Evolutionary conservation across 2,888 invertebrate species (phyloP), one percentile per base, ranked within the genome.

Genomic region (Osmoderma eremita): DNA sequence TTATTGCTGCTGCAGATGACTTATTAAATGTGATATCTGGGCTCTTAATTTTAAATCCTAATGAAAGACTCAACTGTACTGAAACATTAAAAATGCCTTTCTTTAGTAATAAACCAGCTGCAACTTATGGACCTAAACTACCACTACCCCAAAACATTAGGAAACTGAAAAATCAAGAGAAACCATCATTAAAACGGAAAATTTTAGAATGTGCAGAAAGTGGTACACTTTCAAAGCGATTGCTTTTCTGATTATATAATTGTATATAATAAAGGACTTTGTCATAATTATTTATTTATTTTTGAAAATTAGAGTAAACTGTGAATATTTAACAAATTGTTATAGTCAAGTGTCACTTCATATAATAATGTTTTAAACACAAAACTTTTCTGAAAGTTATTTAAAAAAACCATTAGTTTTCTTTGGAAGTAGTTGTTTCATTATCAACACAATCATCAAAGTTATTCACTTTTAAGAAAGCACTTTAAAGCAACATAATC

Each of bases 1-100:
- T 99, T 81, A 95, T 95, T 49, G 98, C 98, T 1, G 98, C 97
- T 1, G 88, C 91, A 0, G 94, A 97, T 80, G 98, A 98, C 84
- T 85, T 98, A 39, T 83, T 99, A 24, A 88, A 91, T 70, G 84
- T 99, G 61, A 84, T 98, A 67, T 89, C 90, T 45, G 88, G 87
- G 63, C 82, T 97, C 64, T 84, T 98, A 10, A 86, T 90, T 10
- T 84, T 97, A 69, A 92, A 95, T 84, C 98, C 98, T 0, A 83
- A 91, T 3, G 88, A 88, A 71, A 86, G 98, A 63, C 91, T 91
- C 75, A 90, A 90, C 45, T 94, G 95, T 78, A 88, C 91, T 18
- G 89, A 93, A 80, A 94, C 95, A 0, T 84, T 98, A 42, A 89
- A 92, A 78, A 93, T 96, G 93, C 84, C 92, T 0, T 98, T 95